These are phyloP conservation scores for Hoplostethus atlanticus DNA, from an alignment of 2,797 vertebrate genomes.

Conservation along the genomic window DNA sequence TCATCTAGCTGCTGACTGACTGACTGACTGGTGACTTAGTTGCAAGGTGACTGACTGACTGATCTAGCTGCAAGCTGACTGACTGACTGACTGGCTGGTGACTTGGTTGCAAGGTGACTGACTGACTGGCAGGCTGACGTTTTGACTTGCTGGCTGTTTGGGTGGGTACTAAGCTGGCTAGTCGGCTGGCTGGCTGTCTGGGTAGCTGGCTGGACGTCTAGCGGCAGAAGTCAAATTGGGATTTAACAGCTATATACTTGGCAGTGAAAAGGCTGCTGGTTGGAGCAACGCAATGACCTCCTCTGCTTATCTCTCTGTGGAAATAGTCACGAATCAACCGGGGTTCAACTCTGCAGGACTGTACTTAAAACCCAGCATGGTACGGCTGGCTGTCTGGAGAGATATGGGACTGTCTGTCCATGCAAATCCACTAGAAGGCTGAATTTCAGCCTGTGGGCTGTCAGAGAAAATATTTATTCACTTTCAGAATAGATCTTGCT, in stretches of 20 bases:
- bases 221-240: neutral
- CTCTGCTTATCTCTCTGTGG: neutral
- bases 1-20: too few relatives aligned
- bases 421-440: neutral
- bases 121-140: too few relatives aligned
- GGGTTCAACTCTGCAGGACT: too few relatives aligned
- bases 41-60: too few relatives aligned
- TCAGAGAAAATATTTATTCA: too few relatives aligned
- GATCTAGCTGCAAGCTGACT: too few relatives aligned
- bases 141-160: neutral
- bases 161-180: neutral
- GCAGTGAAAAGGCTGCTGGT: slow-evolving; percentile 5
- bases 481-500: too few relatives aligned
- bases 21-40: too few relatives aligned
- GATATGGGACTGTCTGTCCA: neutral
- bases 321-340: neutral
- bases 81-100: too few relatives aligned
- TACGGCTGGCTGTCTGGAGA: neutral
- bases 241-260: slow-evolving; percentile 22
- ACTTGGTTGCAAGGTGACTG: too few relatives aligned
- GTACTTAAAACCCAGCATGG: too few relatives aligned
- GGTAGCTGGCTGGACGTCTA: neutral
- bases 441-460: neutral
- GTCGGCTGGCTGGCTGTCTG: neutral
- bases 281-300: neutral